A percentile compares a stretch with the other conserved stretches of the same genome.
Evolutionary conservation across 2,888 invertebrate genomes (phyloP).

Genomic region (Campoplex capitator): DNA sequence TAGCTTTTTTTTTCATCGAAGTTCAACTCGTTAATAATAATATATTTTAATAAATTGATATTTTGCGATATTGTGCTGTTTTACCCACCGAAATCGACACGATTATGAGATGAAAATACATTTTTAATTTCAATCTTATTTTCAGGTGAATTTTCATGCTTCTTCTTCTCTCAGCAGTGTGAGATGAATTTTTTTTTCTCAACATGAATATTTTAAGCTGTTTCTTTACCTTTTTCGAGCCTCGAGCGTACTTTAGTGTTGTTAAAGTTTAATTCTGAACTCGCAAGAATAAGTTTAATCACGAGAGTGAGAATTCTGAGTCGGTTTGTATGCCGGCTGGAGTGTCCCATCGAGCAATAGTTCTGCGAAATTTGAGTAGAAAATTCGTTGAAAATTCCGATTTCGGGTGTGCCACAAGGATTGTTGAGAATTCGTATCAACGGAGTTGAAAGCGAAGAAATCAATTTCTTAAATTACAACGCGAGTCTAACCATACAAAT

Average conservation of each 20-base stretch:
- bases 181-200: neutral
- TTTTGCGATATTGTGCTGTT: no score
- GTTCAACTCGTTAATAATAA: no score
- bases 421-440: neutral
- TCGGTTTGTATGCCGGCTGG: neutral
- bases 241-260: neutral
- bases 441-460: neutral
- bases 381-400: neutral
- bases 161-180: neutral
- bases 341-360: neutral
- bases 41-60: no score
- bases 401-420: neutral
- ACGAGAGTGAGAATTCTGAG: neutral
- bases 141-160: accelerated
- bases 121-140: neutral
- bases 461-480: neutral
- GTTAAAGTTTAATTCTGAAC: neutral
- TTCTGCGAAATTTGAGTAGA: neutral
- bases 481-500: neutral
- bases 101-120: no score
- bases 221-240: neutral
- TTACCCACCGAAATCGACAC: no score
- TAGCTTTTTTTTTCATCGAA: no score
- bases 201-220: neutral
- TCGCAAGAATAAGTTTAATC: neutral